Conservation (phyloP, 2,797 vertebrate species). For the Gastrophryne carolinensis region DNA sequence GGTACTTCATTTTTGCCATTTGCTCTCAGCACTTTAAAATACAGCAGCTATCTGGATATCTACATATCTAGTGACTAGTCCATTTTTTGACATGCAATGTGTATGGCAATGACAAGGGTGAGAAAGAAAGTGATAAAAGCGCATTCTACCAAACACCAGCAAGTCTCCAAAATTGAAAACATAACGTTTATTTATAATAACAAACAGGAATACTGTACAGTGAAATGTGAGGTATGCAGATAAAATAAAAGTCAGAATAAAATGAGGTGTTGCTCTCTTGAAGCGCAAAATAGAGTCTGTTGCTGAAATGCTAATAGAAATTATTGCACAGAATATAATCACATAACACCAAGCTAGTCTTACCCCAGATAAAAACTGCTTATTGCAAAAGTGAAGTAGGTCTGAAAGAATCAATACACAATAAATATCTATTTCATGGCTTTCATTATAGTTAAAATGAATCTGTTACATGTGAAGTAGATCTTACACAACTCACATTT, state of each 20-base stretch:
- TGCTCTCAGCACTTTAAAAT: too few species aligned
- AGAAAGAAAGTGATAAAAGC: neutral
- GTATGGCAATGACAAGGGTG: neutral
- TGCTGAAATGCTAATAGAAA: neutral
- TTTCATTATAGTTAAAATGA: neutral
- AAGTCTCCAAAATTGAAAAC: neutral
- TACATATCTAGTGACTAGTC: neutral
- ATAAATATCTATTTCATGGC: neutral
- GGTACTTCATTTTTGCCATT: too few species aligned
- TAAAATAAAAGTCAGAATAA: neutral
- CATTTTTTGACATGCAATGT: neutral
- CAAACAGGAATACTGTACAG: neutral
- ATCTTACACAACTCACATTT: too few species aligned
- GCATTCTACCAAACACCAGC: neutral
- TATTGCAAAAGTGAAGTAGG: neutral
- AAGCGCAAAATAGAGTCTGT: slow-evolving; percentile 1
- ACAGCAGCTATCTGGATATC: neutral
- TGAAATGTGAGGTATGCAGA: neutral
- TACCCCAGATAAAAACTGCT: neutral
- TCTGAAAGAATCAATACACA: neutral
- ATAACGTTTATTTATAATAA: neutral
- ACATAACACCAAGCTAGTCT: neutral
- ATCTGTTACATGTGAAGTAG: too few species aligned
- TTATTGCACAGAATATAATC: neutral
- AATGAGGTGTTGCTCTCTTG: slow-evolving; percentile 2